Evolutionary conservation across 2,888 invertebrate genomes (phyloP).

Genomic region (Mesorhabditis spiculigera): DNA sequence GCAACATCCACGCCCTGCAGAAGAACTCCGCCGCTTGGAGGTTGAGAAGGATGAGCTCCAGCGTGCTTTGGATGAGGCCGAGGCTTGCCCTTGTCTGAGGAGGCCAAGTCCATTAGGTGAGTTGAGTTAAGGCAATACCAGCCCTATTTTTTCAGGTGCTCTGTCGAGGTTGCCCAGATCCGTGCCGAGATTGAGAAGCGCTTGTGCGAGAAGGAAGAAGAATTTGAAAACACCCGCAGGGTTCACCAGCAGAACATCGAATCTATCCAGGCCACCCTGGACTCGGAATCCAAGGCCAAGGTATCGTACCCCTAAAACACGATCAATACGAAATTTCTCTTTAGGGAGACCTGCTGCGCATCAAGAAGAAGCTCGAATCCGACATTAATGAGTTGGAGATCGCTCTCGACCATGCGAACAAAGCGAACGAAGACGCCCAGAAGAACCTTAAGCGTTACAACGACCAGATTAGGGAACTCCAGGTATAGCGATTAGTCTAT

Average conservation of each 20-base stretch:
- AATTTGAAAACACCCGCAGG: conserved; percentile 88
- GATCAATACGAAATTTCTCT: conserved; percentile 75
- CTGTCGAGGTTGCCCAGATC: conserved; percentile 91
- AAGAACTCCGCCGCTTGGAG: conserved; percentile 96
- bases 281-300: not conserved
- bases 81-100: conserved; percentile 59
- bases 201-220: conserved; percentile 99
- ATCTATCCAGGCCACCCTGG: conserved; percentile 73
- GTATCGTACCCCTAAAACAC: not conserved
- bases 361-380: conserved; percentile 81
- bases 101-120: conserved; percentile 5
- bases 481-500: not conserved
- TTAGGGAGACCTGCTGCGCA: conserved; percentile 81
- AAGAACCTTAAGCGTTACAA: conserved; percentile 55
- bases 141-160: conserved; percentile 23
- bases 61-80: conserved; percentile 73
- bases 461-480: conserved; percentile 13
- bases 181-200: conserved; percentile 98
- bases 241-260: conserved; percentile 94
- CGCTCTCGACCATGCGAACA: conserved; percentile 97
- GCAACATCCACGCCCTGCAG: conserved; percentile 98
- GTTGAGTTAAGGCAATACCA: not conserved
- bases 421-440: conserved; percentile 66
- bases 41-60: conserved; percentile 99
- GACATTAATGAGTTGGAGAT: conserved; percentile 99